Base-by-base conservation (phyloP, 2,113 vertebrate species). In the Myiagra hebetior region DNA sequence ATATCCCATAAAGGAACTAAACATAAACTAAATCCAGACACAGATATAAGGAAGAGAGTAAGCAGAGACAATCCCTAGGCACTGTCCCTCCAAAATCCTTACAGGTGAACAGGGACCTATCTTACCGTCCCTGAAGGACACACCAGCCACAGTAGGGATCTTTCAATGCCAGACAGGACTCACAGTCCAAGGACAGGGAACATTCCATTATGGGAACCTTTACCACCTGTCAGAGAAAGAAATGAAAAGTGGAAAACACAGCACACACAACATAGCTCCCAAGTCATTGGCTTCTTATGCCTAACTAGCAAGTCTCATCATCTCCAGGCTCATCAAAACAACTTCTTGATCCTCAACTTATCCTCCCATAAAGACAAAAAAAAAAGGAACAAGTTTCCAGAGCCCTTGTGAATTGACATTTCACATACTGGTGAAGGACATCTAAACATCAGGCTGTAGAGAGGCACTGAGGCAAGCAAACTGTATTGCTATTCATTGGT, bases 61-160 rank as follows among this genome's bases (percentile, higher is more conserved):
- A 86, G 18, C 2, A 7, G 41, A 73, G 67, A 56, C 22, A 88
- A 59, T n/a, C 47, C 30, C 47, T 67, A 74, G 70, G 49, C 39
- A 52, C 18, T 28, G 8, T 27, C 31, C 47, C 68, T 85, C 55
- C 39, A 84, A 49, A 95, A 81, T n/a, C 50, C 73, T 33, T 59
- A 59, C 53, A 94, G 63, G 26, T 56, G n/a, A 91, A 42, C 33
- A 55, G 28, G 50, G 22, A 72, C 82, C 98, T 97, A 18, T 86
- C 99, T 98, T 91, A 99, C 99, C 98, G 98, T 97, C 99, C 99
- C 44, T 99, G 98, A 77, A 99, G 99, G 86, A 99, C 98, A 96
- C 99, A 99, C 99, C 99, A 99, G 81, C 99, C 99, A 72, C 99
- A 99, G 95, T 99, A 99, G 0, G 99, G 99, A 95, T 99, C 99